Evolutionary conservation across 2,888 invertebrate species (phyloP), one percentile per base, ranked within the genome.

Genomic region (Tortricodes alternella): DNA sequence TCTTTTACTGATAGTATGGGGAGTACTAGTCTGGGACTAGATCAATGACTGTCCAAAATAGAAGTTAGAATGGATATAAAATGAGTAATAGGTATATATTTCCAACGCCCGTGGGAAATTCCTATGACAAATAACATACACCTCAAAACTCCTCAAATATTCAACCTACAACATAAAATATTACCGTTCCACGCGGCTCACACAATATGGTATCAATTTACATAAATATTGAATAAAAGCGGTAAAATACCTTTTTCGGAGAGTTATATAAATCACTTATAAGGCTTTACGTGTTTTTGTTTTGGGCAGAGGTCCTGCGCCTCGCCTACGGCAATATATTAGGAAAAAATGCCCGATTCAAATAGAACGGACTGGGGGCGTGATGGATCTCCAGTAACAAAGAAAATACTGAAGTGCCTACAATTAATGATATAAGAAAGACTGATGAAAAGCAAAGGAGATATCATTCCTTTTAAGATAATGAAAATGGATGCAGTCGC

Each of bases 351-450:
- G 7, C 2, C 16, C 43, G 27, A 27, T 24, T 13, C 32, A 6
- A 44, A n/a, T 16, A 29, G 44, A n/a, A 11, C 2, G 1, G 11
- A 27, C 11, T 16, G 29, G 18, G 18, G 27, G 27, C 24, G 9
- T 41, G 15, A 41, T 16, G 24, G 24, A 43, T 43, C 39, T 39
- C 18, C 39, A 21, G 21, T 21, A 39, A 39, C 21, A 39, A 39
- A 9, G 21, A 39, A 11, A 21, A 16, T 5, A 18, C 21, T 39
- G n/a, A 7, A 11, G 18, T 37, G 18, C 37, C 7, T 15, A 9
- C 5, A 39, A 19, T 39, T 39, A 39, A 39, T 39, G 21, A 21
- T 39, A 11, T 39, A 37, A 18, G n/a, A 13, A 37, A 3, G 37
- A 37, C 18, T 18, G 37, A 37, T 37, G 18, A 18, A 1, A 3